Evolutionary conservation across 2,113 vertebrate species (phyloP), one percentile per base, ranked within the genome.

Genomic region (Tinamus guttatus): DNA sequence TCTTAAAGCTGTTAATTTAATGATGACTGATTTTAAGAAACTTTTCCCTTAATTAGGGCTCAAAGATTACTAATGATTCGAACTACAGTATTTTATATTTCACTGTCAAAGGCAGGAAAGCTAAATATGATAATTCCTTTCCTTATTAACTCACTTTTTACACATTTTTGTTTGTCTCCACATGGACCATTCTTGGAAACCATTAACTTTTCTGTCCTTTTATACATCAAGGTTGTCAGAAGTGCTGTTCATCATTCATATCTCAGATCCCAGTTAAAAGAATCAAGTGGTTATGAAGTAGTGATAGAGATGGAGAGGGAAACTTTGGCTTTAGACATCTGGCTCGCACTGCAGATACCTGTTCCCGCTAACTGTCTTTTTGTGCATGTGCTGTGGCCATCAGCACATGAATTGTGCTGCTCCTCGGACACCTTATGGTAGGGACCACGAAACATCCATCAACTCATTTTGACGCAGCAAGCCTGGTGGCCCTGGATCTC

Each of bases 121-220:
- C n/a, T 62, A 47, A 94, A 81, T 32, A 94, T 60, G 32, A 24
- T 11, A 74, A 6, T n/a, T 89, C 24, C 19, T 94, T 78, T 64
- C 58, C 71, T 92, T 78, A 62, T 81, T 86, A 87, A 69, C 13
- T 81, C 60, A 56, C 19, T 56, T 88, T 85, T 94, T 71, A 84
- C 19, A 24, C 51, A 59, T 56, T 81, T 88, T 56, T 51, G 11
- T 70, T 78, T 73, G 32, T 22, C 62, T 94, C 90, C 70, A 58
- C 78, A 92, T 51, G 59, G 65, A 43, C 49, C 67, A 3, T 86
- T 92, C 70, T 69, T 94, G 81, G 87, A 95, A 92, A 87, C 4
- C 5, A 21, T 88, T 77, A 38, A 40, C 49, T 92, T 41, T 93
- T 80, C 74, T 45, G 30, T 81, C 67, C 30, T 77, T 84, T 87